phyloP scores from a whole-genome alignment of 2,797 vertebrate species.

The Pteronotus mesoamericanus region DNA sequence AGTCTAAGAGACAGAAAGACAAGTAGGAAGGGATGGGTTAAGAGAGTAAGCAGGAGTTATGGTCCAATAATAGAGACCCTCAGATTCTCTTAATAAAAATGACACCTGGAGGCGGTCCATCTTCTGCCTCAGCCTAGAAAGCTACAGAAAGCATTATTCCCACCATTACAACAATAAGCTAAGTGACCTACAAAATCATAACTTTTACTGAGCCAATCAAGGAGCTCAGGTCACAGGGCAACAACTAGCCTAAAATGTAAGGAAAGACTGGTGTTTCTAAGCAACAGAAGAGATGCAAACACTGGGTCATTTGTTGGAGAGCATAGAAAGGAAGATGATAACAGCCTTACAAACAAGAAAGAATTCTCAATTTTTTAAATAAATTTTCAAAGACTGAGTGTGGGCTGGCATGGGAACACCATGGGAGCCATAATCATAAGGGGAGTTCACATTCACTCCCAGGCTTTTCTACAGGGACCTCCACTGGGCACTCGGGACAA shows the following conservation, averaged over 20 bases:
- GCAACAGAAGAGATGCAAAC: neutral
- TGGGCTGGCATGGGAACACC: neutral
- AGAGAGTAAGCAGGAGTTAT: neutral
- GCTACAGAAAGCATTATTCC: neutral
- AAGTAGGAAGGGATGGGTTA: neutral
- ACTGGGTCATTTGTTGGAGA: neutral
- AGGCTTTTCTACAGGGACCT: neutral
- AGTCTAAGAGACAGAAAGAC: neutral
- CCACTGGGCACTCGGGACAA: neutral
- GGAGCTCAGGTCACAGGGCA: neutral
- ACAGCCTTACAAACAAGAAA: neutral
- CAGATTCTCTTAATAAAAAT: neutral
- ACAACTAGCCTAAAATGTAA: neutral
- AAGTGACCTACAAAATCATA: neutral
- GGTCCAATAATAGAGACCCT: neutral
- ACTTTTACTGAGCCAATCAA: neutral
- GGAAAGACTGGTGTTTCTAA: neutral
- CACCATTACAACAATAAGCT: neutral
- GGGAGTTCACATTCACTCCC: neutral
- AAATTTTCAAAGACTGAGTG: neutral
- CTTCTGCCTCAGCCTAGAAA: neutral
- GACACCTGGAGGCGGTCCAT: neutral
- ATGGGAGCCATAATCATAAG: neutral
- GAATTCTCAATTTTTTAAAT: neutral
- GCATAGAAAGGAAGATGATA: neutral